phyloP scores from a whole-genome alignment of 2,888 invertebrate species.

The Spicauda simplicius region DNA sequence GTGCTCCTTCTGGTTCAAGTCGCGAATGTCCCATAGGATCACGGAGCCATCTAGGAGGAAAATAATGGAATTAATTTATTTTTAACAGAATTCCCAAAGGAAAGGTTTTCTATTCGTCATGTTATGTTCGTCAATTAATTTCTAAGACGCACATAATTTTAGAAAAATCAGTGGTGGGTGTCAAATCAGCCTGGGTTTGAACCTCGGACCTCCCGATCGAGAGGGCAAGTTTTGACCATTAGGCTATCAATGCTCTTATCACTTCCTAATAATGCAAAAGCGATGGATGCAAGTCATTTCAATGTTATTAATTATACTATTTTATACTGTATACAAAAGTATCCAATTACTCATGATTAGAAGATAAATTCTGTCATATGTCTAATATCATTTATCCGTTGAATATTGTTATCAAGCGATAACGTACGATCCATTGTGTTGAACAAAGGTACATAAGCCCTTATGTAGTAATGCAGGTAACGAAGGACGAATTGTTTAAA shows the following conservation, averaged over 20 bases:
- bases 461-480: neutral
- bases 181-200: too few relatives aligned
- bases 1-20: slow-evolving; percentile 89
- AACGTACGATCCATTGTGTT: slow-evolving; percentile 13
- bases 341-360: neutral
- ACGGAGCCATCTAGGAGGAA: slow-evolving; percentile 89
- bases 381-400: slow-evolving; percentile 11
- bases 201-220: too few relatives aligned
- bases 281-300: neutral
- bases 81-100: too few relatives aligned
- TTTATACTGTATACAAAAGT: neutral
- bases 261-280: too few relatives aligned
- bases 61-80: neutral
- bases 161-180: too few relatives aligned
- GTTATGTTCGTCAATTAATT: too few relatives aligned
- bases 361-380: neutral
- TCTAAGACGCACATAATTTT: too few relatives aligned
- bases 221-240: too few relatives aligned
- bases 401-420: slow-evolving; percentile 12
- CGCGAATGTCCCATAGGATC: slow-evolving; percentile 92
- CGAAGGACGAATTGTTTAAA: slow-evolving; percentile 8
- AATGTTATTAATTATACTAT: neutral
- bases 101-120: too few relatives aligned
- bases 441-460: neutral
- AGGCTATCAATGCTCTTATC: too few relatives aligned